Evolutionary conservation across 2,888 invertebrate genomes (phyloP), one percentile per base, ranked within the genome.

Genomic region (Malthinus seriepunctatus): DNA sequence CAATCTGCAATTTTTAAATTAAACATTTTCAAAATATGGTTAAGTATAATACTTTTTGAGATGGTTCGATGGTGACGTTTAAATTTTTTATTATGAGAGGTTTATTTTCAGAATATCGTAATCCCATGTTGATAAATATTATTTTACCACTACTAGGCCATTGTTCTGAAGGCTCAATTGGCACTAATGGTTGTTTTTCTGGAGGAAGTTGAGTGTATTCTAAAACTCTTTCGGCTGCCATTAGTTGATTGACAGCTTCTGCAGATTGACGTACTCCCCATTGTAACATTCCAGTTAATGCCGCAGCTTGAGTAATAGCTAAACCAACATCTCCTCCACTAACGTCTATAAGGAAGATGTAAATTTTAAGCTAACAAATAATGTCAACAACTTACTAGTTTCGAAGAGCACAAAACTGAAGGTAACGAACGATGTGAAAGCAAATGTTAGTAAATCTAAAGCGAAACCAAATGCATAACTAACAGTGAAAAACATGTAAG

Each of bases 251-350:
- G 6, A 88, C 81, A 53, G 89, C 86, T 79, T 94, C 93, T 0
- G 93, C 91, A 60, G 90, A 84, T 80, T 93, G 93, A 33, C 93
- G 81, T 73, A 93, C 89, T 0, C 91, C 92, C 88, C 92, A 94
- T 71, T 86, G 85, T 1, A 86, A 78, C 80, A 88, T 81, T 14
- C 83, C 81, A 3, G 85, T 85, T 63, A 87, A 72, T 7, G 79
- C 81, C 67, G 83, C 83, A 51, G 84, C 82, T 76, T 87, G 87
- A 0, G 88, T 86, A 58, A 87, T 86, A 1, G 86, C 87, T 38
- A 88, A 72, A 9, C 87, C 88, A 15, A 87, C 86, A 68, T 84
- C 81, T 15, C 86, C 86, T 47, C 84, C 85, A 8, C 48, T 42
- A 11, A 73, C 45, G 8, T 68, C 75, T 51, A 70, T 51, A 64